These are phyloP conservation scores for Lycocerus yunnanus DNA, from an alignment of 2,888 invertebrate genomes.

Conservation along the genomic window DNA sequence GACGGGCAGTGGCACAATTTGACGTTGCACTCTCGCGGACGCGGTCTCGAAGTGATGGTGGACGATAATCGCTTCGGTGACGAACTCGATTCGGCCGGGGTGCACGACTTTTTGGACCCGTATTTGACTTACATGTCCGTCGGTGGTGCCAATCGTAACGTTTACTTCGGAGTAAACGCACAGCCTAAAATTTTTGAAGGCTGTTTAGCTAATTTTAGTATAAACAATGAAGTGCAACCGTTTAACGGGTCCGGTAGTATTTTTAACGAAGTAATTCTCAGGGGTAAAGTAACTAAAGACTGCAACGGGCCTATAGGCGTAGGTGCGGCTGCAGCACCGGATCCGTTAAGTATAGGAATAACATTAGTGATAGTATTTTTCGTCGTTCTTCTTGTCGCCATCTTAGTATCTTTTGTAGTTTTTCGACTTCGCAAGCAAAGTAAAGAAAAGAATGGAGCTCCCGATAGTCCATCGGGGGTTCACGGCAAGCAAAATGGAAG, in stretches of 20 bases:
- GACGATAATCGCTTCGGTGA: conserved; percentile 77
- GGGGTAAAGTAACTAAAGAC: conserved; percentile 75
- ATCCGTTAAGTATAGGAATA: conserved; percentile 90
- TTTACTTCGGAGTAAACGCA: conserved; percentile 60
- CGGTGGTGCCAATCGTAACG: conserved; percentile 74
- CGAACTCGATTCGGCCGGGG: conserved; percentile 82
- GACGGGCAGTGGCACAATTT: conserved; percentile 92
- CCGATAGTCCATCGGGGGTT: conserved; percentile 70
- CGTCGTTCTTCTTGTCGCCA: conserved; percentile 84
- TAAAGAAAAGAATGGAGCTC: conserved; percentile 78
- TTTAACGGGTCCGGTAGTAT: conserved; percentile 87
- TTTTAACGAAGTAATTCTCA: conserved; percentile 69
- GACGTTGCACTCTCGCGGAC: conserved; percentile 71
- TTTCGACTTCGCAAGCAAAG: conserved; percentile 86
- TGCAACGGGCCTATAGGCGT: conserved; percentile 78
- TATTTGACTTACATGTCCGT: conserved; percentile 81
- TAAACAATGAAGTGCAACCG: conserved; percentile 89
- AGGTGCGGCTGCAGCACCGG: conserved; percentile 77
- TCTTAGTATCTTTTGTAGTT: conserved; percentile 89
- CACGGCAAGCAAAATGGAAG: conserved; percentile 80
- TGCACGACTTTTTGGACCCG: conserved; percentile 91
- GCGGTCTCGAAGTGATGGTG: conserved; percentile 73
- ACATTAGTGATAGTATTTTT: conserved; percentile 94
- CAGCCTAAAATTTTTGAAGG: conserved; percentile 78
- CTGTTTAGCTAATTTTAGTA: conserved; percentile 85